Conservation (phyloP, 2,113 vertebrate species). For the Trachemys scripta region DNA sequence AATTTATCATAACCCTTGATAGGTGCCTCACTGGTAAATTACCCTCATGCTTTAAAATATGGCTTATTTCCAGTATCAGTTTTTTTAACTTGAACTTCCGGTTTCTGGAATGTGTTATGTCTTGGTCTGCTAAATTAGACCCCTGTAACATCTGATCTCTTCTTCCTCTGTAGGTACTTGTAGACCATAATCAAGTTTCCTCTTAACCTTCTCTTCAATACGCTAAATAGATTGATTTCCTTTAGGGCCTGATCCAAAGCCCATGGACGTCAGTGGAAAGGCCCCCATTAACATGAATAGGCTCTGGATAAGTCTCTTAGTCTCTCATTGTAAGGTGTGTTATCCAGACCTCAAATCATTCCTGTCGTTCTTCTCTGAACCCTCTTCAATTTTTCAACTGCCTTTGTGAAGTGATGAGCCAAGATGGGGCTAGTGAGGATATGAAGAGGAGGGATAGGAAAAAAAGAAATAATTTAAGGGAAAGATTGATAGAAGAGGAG, state of each 20-base stretch:
- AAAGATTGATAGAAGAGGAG: not conserved
- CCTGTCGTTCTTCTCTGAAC: not conserved
- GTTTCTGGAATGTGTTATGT: not conserved
- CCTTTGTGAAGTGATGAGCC: not conserved
- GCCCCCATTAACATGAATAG: fast-evolving
- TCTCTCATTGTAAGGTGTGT: not conserved
- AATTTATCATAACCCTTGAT: not conserved
- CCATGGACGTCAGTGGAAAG: fast-evolving
- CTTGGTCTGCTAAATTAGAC: not conserved
- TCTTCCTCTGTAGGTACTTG: not conserved
- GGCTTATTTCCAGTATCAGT: not conserved
- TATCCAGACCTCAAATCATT: not conserved
- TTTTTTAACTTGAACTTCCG: not conserved
- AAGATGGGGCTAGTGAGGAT: not conserved
- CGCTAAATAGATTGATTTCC: not conserved
- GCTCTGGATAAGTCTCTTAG: not conserved
- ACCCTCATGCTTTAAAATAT: not conserved
- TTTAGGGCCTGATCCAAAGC: not conserved
- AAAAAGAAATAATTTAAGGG: not conserved
- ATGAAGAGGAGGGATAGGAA: not conserved
- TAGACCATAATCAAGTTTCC: not conserved
- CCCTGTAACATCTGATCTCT: not conserved
- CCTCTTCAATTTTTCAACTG: not conserved
- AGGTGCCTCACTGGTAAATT: too few species aligned
- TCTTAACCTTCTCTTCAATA: not conserved